Conservation (phyloP, 2,797 vertebrate genomes). For the Mastacembelus armatus region DNA sequence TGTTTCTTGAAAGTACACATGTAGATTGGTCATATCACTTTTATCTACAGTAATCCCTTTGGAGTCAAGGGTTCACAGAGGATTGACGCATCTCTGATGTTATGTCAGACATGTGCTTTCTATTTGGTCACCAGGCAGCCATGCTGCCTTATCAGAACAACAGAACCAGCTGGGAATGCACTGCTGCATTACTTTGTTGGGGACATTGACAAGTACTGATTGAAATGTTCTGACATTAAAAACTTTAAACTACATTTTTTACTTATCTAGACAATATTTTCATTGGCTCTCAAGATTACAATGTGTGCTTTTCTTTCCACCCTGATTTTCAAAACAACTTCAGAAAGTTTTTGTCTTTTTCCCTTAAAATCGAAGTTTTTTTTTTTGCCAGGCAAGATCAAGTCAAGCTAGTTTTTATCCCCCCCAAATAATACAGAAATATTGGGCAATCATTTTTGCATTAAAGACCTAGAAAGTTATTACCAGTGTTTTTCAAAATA, state of each 20-base stretch:
- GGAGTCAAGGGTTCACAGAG: conserved; percentile 73
- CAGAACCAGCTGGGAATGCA: conserved; percentile 70
- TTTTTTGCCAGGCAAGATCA: too few species aligned
- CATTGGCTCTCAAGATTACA: background rate
- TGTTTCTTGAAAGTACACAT: conserved; percentile 41
- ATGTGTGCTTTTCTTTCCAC: background rate
- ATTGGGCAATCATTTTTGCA: too few species aligned
- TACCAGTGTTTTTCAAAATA: too few species aligned
- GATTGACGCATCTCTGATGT: conserved; percentile 71
- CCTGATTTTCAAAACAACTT: background rate
- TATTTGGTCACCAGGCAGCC: conserved; percentile 73
- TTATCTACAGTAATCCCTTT: conserved; percentile 54
- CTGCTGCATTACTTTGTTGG: conserved; percentile 42
- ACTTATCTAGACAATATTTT: conserved; percentile 17
- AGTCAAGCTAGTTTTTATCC: too few species aligned
- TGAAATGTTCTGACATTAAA: conserved; percentile 25
- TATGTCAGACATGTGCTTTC: conserved; percentile 78
- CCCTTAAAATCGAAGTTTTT: too few species aligned
- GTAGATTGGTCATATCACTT: conserved; percentile 58
- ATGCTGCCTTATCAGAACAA: conserved; percentile 63
- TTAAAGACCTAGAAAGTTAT: too few species aligned
- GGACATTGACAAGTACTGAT: conserved; percentile 29
- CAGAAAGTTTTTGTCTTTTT: background rate
- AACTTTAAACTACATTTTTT: conserved; percentile 28
- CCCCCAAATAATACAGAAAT: background rate